Evolutionary conservation across 2,888 invertebrate genomes (phyloP), one percentile per base, ranked within the genome.

Genomic region (Drosophila cognata): DNA sequence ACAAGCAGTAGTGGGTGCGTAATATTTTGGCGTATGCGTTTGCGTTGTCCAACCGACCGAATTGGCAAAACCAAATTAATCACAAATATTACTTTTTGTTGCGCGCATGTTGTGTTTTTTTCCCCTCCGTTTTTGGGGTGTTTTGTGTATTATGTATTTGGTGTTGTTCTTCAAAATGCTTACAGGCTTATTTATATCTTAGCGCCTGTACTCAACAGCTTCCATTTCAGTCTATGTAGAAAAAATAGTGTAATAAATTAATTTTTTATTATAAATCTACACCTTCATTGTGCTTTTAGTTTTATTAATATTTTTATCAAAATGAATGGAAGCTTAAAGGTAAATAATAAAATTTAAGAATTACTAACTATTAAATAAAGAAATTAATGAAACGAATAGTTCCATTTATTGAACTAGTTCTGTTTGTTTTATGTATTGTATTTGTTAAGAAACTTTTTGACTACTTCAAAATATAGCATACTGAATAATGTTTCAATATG

Each of bases 21-120:
- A 67, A 78, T 75, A 81, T 79, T 80, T 81, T 56, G 78, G 75
- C 77, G 81, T 81, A 77, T 67, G 74, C 67, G 64, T 55, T 74
- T 77, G 82, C 84, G 68, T 71, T 81, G 71, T 71, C 87, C 87
- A 77, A 72, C 84, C 71, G 56, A 77, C 82, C 85, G 75, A 84
- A 82, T 81, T 76, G 70, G 82, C 62, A 85, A 79, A 77, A 77
- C 84, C 87, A 84, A 86, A 87, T 87, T 88, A 88, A 87, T 87
- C 87, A 88, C 82, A 87, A 84, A 87, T 88, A 87, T 87, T 88
- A 88, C 82, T 84, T 79, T 67, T 68, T 76, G 28, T 50, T 65
- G 29, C 28, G 55, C 33, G 55, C 59, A 71, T 71, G 58, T 60
- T 58, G 52, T 38, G 57, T 25, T 46, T 18, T 8, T 2, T 36